phyloP scores from a whole-genome alignment of 2,888 invertebrate genomes.

The Saturnia pavonia region DNA sequence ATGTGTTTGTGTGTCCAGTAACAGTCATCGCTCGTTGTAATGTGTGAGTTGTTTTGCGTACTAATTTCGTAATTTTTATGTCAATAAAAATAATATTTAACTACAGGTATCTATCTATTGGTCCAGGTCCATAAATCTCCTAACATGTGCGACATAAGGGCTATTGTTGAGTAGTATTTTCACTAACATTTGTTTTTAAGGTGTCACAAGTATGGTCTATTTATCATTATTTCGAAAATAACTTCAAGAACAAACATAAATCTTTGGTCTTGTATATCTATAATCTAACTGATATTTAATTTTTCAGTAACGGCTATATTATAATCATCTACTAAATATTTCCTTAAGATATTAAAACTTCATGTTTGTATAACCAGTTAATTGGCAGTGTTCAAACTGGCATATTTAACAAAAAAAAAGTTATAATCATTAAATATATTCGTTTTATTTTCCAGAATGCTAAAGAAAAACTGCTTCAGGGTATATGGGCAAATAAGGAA shows the following conservation, averaged over 20 bases:
- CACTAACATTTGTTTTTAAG: conserved; percentile 34
- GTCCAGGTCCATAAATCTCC: neutral
- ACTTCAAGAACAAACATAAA: conserved; percentile 11
- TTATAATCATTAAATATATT: neutral
- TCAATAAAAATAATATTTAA: conserved; percentile 17
- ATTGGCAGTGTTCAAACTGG: neutral
- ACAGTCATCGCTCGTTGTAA: conserved; percentile 17
- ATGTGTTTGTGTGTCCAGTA: conserved; percentile 27
- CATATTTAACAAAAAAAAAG: neutral
- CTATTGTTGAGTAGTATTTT: neutral
- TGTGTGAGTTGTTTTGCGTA: conserved; percentile 29
- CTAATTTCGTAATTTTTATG: conserved; percentile 25
- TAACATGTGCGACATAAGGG: neutral
- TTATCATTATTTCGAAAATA: conserved; percentile 17
- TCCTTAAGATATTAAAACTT: conserved; percentile 12
- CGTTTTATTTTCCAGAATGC: conserved; percentile 62
- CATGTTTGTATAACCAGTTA: neutral
- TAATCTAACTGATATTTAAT: conserved; percentile 24
- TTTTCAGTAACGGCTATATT: conserved; percentile 24
- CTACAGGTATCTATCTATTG: conserved; percentile 11
- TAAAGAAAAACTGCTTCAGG: conserved; percentile 77
- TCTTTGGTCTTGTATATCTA: conserved; percentile 18
- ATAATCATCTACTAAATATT: conserved; percentile 16
- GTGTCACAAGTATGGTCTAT: conserved; percentile 13
- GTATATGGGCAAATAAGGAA: conserved; percentile 78